Percentiles rank a stretch among this genome's conserved stretches.
Conservation (phyloP, 2,113 vertebrate genomes). For the Xenotilapia longispinis region DNA sequence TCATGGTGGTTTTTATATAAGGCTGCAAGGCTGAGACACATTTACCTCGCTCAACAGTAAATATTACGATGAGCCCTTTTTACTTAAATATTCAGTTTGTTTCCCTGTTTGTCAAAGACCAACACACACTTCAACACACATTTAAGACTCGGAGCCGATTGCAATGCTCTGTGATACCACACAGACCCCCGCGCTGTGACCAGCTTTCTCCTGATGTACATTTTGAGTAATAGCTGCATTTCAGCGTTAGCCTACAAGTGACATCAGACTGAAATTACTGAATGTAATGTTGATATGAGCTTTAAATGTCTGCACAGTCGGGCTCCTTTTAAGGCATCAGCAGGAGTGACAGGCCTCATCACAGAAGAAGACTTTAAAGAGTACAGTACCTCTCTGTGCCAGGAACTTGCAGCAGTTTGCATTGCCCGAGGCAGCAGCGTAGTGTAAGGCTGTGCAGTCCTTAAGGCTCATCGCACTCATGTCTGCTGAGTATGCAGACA, state of each 20-base stretch:
- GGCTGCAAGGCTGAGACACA: neutral
- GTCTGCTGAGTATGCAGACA: slow-evolving; percentile 79
- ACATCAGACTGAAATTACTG: neutral
- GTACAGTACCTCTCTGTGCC: slow-evolving; percentile 84
- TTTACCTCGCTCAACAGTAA: neutral
- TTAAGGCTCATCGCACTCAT: slow-evolving; percentile 75
- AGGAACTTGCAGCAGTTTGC: slow-evolving; percentile 87
- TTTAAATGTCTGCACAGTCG: neutral
- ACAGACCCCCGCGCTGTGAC: neutral
- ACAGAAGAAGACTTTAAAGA: neutral
- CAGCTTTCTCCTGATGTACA: neutral
- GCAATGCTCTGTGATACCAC: neutral
- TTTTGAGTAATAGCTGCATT: neutral
- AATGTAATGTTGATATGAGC: neutral
- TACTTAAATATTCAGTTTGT: neutral
- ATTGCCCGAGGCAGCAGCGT: slow-evolving; percentile 79
- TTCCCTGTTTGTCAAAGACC: neutral
- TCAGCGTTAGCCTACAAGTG: no score
- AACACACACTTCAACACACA: neutral
- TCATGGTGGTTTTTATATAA: neutral
- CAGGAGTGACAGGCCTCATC: neutral
- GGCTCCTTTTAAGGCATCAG: neutral
- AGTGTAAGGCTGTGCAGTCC: slow-evolving; percentile 85
- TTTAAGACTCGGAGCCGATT: neutral
- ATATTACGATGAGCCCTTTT: neutral